Evolutionary conservation across 2,888 invertebrate genomes (phyloP).

Genomic region (Aphrophora alni): DNA sequence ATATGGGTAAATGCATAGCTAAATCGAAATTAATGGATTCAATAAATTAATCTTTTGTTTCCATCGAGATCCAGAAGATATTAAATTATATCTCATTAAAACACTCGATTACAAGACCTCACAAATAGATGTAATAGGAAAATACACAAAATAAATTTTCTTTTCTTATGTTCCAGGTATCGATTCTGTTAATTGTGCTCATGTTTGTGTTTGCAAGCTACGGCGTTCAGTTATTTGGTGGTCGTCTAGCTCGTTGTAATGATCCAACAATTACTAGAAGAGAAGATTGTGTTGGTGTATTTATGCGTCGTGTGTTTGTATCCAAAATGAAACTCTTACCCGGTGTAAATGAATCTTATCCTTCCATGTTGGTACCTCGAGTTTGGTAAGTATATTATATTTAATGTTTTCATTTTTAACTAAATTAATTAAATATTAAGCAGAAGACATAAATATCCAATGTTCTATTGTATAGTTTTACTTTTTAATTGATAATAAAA

Average conservation of each 20-base stretch:
- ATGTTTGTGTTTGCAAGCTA: constrained; percentile 99
- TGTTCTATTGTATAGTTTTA: constrained; percentile 6
- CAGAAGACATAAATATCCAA: too few relatives aligned
- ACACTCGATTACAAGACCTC: too few relatives aligned
- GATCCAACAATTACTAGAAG: constrained; percentile 86
- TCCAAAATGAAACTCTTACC: constrained; percentile 96
- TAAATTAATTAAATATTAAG: too few relatives aligned
- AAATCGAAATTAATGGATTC: too few relatives aligned
- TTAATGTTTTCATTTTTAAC: too few relatives aligned
- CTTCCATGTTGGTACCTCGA: constrained; percentile 93
- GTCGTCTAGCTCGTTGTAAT: constrained; percentile 94
- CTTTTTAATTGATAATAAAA: neutral
- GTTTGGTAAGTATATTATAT: constrained; percentile 83
- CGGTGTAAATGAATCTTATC: constrained; percentile 84
- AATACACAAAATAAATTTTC: neutral
- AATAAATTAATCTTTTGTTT: too few relatives aligned
- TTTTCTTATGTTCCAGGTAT: constrained; percentile 71
- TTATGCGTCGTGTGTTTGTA: constrained; percentile 93
- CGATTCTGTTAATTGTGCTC: constrained; percentile 91
- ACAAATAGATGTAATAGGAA: too few relatives aligned
- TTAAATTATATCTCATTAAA: too few relatives aligned
- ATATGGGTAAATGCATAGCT: too few relatives aligned
- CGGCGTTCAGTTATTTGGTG: constrained; percentile 97
- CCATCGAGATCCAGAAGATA: too few relatives aligned
- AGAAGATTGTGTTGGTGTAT: constrained; percentile 93